Evolutionary conservation across 2,888 invertebrate genomes (phyloP), one percentile per base, ranked within the genome.

Genomic region (Orthosia gracilis): DNA sequence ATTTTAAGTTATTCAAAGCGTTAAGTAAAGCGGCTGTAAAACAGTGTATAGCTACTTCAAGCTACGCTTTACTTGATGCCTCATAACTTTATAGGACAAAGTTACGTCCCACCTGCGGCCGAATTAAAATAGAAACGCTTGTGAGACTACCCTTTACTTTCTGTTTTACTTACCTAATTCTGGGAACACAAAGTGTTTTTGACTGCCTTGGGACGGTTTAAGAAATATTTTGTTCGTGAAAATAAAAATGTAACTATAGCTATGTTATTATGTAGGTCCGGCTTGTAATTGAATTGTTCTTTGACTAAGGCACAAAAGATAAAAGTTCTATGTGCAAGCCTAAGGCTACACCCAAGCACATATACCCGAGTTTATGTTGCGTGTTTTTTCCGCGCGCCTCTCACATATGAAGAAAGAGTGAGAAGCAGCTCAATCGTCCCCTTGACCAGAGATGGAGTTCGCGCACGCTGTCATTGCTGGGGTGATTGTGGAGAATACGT

Each of bases 81-180:
- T 83, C 78, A 81, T 87, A 87, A 87, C 84, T 88, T 87, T 84
- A 81, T 78, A 78, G 74, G 64, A 84, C 82, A 69, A 80, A 84
- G 74, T 87, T 85, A 78, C 47, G 66, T 70, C 68, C 78, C 88
- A 88, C 87, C 88, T 88, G 89, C 73, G 80, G 70, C 83, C 64
- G 62, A 87, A 84, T 88, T 86, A 87, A 84, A 84, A 86, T 85
- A 82, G 78, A 87, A 75, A 72, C 52, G 69, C 69, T 73, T 77
- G 66, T 72, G 69, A 40, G 49, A 52, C 18, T 21, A 73, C 65
- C 74, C 68, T 66, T 61, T 61, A 79, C 69, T 76, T 75, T 66
- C 68, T 65, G 70, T 72, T 78, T 76, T 57, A 76, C 73, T 73
- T 65, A 26, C 63, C 45, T 66, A 57, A 72, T 84, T 61, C 26